Evolutionary conservation across 2,888 invertebrate genomes (phyloP), one percentile per base, ranked within the genome.

Genomic region (Sphaerophoria taeniata): DNA sequence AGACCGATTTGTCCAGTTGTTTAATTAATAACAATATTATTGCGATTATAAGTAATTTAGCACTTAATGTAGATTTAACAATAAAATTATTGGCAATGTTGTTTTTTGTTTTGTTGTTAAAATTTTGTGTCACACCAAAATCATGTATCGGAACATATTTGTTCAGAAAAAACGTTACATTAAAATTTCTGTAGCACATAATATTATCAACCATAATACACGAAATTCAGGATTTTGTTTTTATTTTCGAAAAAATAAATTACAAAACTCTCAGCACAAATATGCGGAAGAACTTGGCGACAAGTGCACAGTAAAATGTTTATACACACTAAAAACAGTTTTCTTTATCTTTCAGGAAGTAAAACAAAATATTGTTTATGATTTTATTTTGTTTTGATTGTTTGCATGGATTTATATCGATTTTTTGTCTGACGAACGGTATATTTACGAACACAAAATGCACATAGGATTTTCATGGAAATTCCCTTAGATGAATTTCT

Each of bases 191-290:
- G 39, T 58, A 76, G 76, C 82, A 78, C 82, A 82, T 86, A 82
- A 77, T 86, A 74, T 82, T 71, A 45, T 61, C 70, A 58, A 86
- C 86, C 86, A 86, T 86, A 86, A 86, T 86, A 81, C 43, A 70
- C 16, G 45, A 70, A 16, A 56, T 34, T 14, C 45, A 56, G 33
- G 36, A 34, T n/a, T 55, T 53, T 31, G n/a, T 43, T n/a, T 1
- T n/a, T 36, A 1, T 49, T 56, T 34, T 12, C 14, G 33, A 14
- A 56, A 16, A 47, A 47, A n/a, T 9, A 43, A 43, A 39, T 3
- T 39, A 7, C 12, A 36, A 11, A 45, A 9, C 3, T 36, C 31
- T 51, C 51, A 24, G 24, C 24, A 24, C 60, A 31, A 34, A 58
- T 2, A 16, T 45, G 55, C 39, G 75, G 80, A 75, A 80, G 80